Percentiles rank a stretch among this genome's conserved stretches.
These are phyloP conservation scores for Candoia aspera DNA, from an alignment of 2,113 vertebrate species.

Conservation along the genomic window DNA sequence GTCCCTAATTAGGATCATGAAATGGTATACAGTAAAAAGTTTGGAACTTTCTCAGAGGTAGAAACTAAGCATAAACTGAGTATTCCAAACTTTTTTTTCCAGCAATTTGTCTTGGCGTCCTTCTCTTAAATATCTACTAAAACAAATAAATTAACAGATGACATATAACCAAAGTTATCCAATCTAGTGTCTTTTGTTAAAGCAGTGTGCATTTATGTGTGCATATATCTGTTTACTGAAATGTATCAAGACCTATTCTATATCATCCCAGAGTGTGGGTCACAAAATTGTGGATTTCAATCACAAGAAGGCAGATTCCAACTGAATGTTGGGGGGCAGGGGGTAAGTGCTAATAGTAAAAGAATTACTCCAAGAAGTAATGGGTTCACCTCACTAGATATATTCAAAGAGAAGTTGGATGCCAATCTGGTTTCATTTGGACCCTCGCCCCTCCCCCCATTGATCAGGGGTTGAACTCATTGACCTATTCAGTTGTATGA, in stretches of 20 bases:
- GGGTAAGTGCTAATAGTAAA: neutral
- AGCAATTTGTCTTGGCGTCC: neutral
- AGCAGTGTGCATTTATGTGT: neutral
- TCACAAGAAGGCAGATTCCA: neutral
- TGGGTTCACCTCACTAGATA: neutral
- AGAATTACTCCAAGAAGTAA: neutral
- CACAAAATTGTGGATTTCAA: neutral
- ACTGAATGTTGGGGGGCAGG: neutral
- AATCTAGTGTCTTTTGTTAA: neutral
- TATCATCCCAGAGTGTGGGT: neutral
- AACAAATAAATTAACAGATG: neutral
- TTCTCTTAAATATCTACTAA: neutral
- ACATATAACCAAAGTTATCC: neutral
- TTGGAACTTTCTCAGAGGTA: neutral
- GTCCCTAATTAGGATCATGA: neutral
- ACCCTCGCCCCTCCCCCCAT: neutral
- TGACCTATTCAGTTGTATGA: neutral
- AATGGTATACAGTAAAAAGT: neutral
- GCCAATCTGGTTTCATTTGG: neutral
- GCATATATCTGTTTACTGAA: neutral
- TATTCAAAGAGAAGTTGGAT: neutral
- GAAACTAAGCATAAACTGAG: neutral
- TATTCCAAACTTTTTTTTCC: neutral
- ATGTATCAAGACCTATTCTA: neutral
- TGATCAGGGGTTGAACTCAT: neutral